Conservation (phyloP, 92 coral and sea anemone species). For the Epizoanthus illoricatus region DNA sequence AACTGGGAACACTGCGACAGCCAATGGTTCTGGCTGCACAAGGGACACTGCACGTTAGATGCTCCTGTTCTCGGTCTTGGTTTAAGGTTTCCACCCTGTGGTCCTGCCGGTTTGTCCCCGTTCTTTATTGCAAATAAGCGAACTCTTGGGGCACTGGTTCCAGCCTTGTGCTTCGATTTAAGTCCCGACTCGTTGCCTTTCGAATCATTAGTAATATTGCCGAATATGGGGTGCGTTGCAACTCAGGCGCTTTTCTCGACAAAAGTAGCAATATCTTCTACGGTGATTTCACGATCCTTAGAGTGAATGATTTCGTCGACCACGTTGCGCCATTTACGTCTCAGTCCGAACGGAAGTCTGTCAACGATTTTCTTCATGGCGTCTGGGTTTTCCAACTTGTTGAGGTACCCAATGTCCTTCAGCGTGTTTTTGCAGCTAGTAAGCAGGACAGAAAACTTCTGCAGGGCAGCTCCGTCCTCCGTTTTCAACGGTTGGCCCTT, state of each 20-base stretch:
- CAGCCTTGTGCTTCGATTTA: too few species aligned
- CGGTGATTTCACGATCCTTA: conserved; percentile 32
- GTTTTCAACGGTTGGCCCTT: conserved; percentile 41
- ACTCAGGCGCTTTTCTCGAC: conserved; percentile 41
- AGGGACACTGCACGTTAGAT: conserved; percentile 22
- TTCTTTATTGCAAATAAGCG: too few species aligned
- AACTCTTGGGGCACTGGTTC: too few species aligned
- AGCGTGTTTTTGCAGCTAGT: conserved; percentile 43
- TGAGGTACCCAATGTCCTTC: conserved; percentile 43
- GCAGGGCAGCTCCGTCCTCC: conserved; percentile 46
- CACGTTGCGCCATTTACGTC: conserved; percentile 39
- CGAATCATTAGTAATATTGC: conserved; percentile 24
- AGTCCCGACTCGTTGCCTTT: not conserved
- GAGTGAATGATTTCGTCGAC: conserved; percentile 26
- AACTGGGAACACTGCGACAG: conserved; percentile 45
- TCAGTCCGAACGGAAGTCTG: conserved; percentile 16
- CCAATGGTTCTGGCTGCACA: conserved; percentile 44
- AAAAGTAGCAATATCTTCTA: conserved; percentile 36
- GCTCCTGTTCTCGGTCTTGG: not conserved
- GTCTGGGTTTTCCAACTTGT: conserved; percentile 35
- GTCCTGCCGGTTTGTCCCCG: too few species aligned
- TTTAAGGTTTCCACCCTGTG: not conserved
- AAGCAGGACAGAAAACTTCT: conserved; percentile 34
- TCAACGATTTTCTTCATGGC: conserved; percentile 25
- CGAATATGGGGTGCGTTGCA: conserved; percentile 41